These are phyloP conservation scores for Mnemiopsis leidyi DNA, from an alignment of 37 sponge, comb jelly and placozoan species.

Conservation along the genomic window DNA sequence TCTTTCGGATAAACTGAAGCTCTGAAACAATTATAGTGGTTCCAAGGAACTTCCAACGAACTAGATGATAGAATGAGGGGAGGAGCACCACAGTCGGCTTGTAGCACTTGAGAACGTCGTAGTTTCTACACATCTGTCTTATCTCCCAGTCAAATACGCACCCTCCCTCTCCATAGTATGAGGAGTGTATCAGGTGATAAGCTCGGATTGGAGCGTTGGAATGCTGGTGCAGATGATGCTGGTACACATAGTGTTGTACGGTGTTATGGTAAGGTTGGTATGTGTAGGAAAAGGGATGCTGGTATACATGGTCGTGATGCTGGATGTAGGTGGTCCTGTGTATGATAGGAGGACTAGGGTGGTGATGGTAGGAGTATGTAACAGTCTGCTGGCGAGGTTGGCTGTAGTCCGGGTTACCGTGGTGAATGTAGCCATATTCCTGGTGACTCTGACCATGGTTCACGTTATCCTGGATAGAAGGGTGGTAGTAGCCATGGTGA, in stretches of 20 bases:
- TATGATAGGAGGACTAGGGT: not conserved
- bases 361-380: not conserved
- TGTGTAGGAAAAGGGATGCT: not conserved
- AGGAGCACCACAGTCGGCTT: not conserved
- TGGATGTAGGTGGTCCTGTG: not conserved
- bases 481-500: not conserved
- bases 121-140: not conserved
- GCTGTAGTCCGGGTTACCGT: too few relatives aligned
- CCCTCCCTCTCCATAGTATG: not conserved
- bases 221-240: not conserved
- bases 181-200: not conserved
- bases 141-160: not conserved
- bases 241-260: not conserved
- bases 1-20: not conserved
- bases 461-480: too few relatives aligned
- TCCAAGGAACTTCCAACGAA: not conserved
- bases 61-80: not conserved
- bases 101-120: not conserved
- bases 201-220: not conserved
- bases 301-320: not conserved
- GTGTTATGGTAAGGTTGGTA: not conserved
- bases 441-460: not conserved
- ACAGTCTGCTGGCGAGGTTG: not conserved
- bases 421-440: too few relatives aligned
- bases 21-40: not conserved